Conservation (phyloP, 2,113 vertebrate species). For the Callocephalon fimbriatum region DNA sequence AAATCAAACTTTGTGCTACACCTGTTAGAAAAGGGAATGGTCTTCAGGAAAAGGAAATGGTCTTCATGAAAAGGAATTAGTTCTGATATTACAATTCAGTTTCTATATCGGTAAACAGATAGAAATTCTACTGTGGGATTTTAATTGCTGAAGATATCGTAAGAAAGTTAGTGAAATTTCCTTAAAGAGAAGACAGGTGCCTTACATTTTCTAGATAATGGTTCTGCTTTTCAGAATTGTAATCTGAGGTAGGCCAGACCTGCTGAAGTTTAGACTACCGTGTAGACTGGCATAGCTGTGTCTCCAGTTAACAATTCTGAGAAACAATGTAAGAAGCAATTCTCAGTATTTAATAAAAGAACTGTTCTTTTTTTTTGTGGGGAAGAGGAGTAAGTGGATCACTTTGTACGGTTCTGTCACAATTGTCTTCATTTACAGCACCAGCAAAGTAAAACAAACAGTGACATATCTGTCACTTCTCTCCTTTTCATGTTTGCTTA, state of each 20-base stretch:
- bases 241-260: background rate
- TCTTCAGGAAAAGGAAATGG: background rate
- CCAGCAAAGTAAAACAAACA: background rate
- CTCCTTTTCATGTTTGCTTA: background rate
- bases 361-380: background rate
- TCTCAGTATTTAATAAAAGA: background rate
- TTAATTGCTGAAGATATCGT: background rate
- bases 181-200: background rate
- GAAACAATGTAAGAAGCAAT: background rate
- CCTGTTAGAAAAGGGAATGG: background rate
- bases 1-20: background rate
- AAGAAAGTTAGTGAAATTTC: background rate
- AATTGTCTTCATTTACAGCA: background rate
- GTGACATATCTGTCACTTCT: background rate
- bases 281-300: accelerated
- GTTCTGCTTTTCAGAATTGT: background rate
- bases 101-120: background rate
- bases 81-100: background rate
- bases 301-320: background rate
- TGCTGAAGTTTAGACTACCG: background rate
- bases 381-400: background rate
- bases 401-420: background rate
- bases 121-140: background rate
- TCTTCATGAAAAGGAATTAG: background rate
- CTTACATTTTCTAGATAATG: background rate